Conservation (phyloP, 1,140 invertebrate species). For the Triops cancriformis region DNA sequence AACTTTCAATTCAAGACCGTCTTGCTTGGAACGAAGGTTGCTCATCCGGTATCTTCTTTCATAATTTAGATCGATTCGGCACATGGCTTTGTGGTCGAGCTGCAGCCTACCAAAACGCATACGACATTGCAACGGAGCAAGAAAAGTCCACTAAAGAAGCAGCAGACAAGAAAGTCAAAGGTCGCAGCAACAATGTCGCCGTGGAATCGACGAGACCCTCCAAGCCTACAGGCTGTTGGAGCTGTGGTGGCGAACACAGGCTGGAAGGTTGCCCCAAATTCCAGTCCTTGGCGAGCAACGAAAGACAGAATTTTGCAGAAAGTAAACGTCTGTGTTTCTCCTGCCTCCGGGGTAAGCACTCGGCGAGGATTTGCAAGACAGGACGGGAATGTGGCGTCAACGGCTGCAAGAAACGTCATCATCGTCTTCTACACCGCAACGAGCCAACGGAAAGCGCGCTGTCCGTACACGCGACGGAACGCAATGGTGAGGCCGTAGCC, state of each 20-base stretch:
- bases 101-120: conserved; percentile 9
- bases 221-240: neutral
- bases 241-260: too few species aligned
- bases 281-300: neutral
- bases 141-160: neutral
- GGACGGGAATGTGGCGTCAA: neutral
- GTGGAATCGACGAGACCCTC: neutral
- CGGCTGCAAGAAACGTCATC: neutral
- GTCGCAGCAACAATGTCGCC: too few species aligned
- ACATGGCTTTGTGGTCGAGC: neutral
- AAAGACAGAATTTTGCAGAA: neutral
- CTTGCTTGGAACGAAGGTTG: too few species aligned
- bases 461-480: neutral
- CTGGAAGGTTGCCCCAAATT: too few species aligned
- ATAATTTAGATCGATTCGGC: neutral
- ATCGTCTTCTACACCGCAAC: too few species aligned
- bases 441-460: neutral
- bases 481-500: neutral
- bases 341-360: too few species aligned
- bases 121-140: neutral
- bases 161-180: neutral
- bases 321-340: neutral
- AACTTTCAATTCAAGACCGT: conserved; percentile 17
- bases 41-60: neutral
- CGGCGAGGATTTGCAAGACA: neutral